Base-by-base conservation (phyloP, 2,797 vertebrate genomes). In the Poliocrania exsul region DNA sequence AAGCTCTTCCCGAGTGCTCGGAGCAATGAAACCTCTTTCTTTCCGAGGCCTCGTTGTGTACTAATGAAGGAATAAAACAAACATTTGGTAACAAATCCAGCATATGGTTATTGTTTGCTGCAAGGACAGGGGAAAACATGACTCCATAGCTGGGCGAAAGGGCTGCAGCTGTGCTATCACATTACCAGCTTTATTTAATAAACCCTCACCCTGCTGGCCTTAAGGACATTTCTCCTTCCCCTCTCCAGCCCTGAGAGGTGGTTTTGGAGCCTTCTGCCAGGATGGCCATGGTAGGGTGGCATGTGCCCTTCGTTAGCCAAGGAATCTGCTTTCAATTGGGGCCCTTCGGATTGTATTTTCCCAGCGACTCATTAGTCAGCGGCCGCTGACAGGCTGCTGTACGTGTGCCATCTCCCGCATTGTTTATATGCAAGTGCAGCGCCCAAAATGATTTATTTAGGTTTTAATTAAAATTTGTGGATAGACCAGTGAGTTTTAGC, bases 391-490 rank as follows among this genome's bases (percentile, higher is more conserved):
- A 97, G 95, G 91, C 93, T 31, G 91, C 97, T 98, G 97, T 97
- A 86, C 54, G 88, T 53, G 94, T 96, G 98, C 98, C 98, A 98
- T 98, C 97, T 94, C 95, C 90, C 93, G 95, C 97, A 98, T 98
- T 98, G 98, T 98, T 98, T 97, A 95, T 93, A 93, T 93, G 97
- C 97, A 97, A 98, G 97, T 93, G 96, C 97, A 77, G 97, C 61
- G 66, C 94, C 96, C 60, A 96, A 96, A 96, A 97, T 98, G 98
- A 98, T 98, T 98, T 98, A 98, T 98, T 98, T 98, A 96, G 97
- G 96, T 92, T 98, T 98, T 98, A 98, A 98, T 98, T 98, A 98
- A 98, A 98, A 97, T 98, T 97, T 98, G 97, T 97, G 96, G 98
- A 94, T 85, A 97, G 97, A 77, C 95, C 91, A 72, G 96, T 96